These are phyloP conservation scores for Cryptocheilus praepositus DNA, from an alignment of 2,888 invertebrate genomes.

Conservation along the genomic window DNA sequence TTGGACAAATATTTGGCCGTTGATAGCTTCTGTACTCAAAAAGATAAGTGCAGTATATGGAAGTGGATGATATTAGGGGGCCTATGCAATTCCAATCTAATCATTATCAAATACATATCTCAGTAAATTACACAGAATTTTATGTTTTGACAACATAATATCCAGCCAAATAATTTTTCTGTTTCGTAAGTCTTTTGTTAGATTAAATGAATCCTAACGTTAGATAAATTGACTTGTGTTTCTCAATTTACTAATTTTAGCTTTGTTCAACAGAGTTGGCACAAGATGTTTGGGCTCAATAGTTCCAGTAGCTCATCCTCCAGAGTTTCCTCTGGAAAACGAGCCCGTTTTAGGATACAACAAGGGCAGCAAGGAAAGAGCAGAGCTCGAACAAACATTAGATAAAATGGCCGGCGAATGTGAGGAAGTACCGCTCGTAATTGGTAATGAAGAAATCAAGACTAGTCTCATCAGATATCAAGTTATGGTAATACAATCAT, in stretches of 20 bases:
- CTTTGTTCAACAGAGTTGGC: slow-evolving; percentile 63
- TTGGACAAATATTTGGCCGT: slow-evolving; percentile 20
- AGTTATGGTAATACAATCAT: slow-evolving; percentile 77
- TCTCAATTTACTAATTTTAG: slow-evolving; percentile 17
- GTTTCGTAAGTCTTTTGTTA: background rate
- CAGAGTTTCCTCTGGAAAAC: slow-evolving; percentile 84
- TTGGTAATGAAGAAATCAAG: slow-evolving; percentile 91
- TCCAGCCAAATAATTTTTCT: background rate
- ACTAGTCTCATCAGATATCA: slow-evolving; percentile 87
- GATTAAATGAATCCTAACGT: no score
- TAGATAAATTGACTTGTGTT: no score
- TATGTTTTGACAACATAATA: background rate
- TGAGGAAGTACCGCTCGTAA: slow-evolving; percentile 95
- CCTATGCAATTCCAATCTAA: no score
- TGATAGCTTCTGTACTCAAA: slow-evolving; percentile 36
- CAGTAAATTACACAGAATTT: no score
- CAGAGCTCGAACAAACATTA: slow-evolving; percentile 83
- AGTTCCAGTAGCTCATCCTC: slow-evolving; percentile 80
- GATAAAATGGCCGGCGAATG: slow-evolving; percentile 80
- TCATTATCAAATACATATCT: no score
- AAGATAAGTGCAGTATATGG: background rate
- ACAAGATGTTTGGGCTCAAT: slow-evolving; percentile 79
- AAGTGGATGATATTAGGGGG: no score
- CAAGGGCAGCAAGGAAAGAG: slow-evolving; percentile 88
- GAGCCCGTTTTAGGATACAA: slow-evolving; percentile 89